Evolutionary conservation across 1,140 invertebrate species (phyloP), one percentile per base, ranked within the genome.

Genomic region (Drosophila insularis): DNA sequence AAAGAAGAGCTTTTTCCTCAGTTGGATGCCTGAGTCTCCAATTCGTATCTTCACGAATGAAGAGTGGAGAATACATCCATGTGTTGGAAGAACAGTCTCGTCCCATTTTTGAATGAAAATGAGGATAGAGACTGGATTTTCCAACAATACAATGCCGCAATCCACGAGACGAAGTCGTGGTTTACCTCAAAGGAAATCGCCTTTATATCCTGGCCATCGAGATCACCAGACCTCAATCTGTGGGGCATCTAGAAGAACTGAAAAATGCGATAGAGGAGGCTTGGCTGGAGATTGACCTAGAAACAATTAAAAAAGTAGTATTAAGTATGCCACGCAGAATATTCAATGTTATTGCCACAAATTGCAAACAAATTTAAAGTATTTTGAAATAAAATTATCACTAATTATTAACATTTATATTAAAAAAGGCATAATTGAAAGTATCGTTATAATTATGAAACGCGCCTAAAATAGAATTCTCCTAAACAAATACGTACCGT

Each of bases 201-300:
- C 21, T 2, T 21, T 21, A 21, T 21, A 2, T 21, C 21, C 21
- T 21, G 21, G 21, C 21, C n/a, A n/a, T n/a, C 21, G 21, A 21
- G 21, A 21, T 21, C 21, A 21, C 21, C 21, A 21, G 21, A 21
- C 21, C 21, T 21, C 21, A 21, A 21, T 21, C 21, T 32, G 32
- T 32, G 2, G 32, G 32, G 32, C 32, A 32, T 32, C 32, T 32
- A 6, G 11, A 39, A 40, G 39, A 40, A 14, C 39, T 40, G 13
- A 40, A 40, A 40, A 40, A 40, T 40, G 39, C 39, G 39, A 40
- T 40, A 40, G 39, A 40, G 13, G n/a, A n/a, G 39, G 39, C 39
- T 40, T 40, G 39, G 39, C 13, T 40, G n/a, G 39, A n/a, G n/a
- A 14, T 40, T 40, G 39, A 40, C 7, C 39, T n/a, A 40, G 39